Conservation (phyloP, 37 sponge, comb jelly and placozoan species). For the Axinella damicornis region DNA sequence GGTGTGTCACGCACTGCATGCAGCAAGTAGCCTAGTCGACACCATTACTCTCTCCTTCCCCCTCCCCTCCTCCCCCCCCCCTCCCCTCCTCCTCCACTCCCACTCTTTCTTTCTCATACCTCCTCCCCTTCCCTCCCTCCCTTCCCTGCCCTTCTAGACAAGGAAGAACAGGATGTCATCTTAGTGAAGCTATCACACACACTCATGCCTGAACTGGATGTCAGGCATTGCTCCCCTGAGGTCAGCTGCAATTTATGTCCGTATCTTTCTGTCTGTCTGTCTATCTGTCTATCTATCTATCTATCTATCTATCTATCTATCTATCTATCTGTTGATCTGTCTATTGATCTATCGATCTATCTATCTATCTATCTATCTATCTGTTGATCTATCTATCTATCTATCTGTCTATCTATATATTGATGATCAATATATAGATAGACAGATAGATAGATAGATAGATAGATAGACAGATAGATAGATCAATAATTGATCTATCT, state of each 20-base stretch:
- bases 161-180: constrained; percentile 27
- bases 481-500: too few relatives aligned
- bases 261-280: too few relatives aligned
- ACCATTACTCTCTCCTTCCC: neutral
- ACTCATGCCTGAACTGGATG: constrained; percentile 33
- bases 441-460: too few relatives aligned
- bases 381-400: constrained; percentile 11
- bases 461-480: too few relatives aligned
- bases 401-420: neutral
- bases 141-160: neutral
- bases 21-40: neutral
- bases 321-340: too few relatives aligned
- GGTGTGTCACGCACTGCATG: neutral
- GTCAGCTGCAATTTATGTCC: constrained; percentile 39
- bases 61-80: neutral
- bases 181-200: constrained; percentile 39
- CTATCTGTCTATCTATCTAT: constrained; percentile 33
- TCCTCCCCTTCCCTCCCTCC: too few relatives aligned
- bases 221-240: constrained; percentile 48
- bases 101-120: neutral
- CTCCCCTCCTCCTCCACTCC: too few relatives aligned
- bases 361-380: neutral
- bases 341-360: too few relatives aligned
- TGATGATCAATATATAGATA: too few relatives aligned
- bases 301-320: neutral